Percentiles rank a stretch among this genome's conserved stretches.
These are phyloP conservation scores for Phaedon cochleariae DNA, from an alignment of 2,888 invertebrate genomes.

Conservation along the genomic window DNA sequence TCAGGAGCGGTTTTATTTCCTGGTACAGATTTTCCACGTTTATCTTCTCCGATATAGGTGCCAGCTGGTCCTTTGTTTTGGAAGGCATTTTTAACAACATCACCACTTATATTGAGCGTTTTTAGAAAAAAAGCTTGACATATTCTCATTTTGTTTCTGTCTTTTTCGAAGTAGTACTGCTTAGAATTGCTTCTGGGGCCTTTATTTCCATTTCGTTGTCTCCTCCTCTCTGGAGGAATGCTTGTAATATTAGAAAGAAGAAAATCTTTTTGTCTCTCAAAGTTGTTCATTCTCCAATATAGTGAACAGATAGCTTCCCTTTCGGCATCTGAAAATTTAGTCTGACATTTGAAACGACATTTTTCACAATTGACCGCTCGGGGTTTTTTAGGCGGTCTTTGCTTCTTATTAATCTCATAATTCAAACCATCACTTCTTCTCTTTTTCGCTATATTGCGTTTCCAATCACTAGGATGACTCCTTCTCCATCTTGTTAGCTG, in stretches of 20 bases:
- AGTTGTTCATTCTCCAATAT: neutral
- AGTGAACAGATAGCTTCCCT: neutral
- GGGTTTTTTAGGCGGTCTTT: conserved; percentile 8
- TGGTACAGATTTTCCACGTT: conserved; percentile 5
- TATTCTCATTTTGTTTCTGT: neutral
- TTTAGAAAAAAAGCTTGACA: neutral
- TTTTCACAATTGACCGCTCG: neutral
- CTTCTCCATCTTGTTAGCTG: conserved; percentile 1
- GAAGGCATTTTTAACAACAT: neutral
- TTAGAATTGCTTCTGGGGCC: conserved; percentile 6
- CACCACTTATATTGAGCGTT: neutral
- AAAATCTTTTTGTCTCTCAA: neutral
- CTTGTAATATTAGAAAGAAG: neutral
- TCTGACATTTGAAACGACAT: conserved; percentile 5
- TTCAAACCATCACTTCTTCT: conserved; percentile 10
- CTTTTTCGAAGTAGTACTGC: neutral
- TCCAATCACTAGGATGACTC: conserved; percentile 4
- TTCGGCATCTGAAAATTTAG: neutral
- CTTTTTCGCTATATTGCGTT: conserved; percentile 2
- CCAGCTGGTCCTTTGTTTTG: conserved; percentile 1
- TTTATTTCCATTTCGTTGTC: neutral
- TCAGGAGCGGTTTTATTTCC: conserved; percentile 12
- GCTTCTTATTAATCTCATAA: conserved; percentile 1
- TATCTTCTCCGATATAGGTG: conserved; percentile 8
- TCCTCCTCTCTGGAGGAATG: neutral